A percentile compares a stretch with the other conserved stretches of the same genome.
These are phyloP conservation scores for pig (Sus scrofa) DNA, from an alignment of 2,113 vertebrate species.

Conservation along the genomic window T2T-Sscrofa CM000815.6:121534001-121534500, in stretches of 20 bases:
- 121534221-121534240: not conserved
- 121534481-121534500: not conserved
- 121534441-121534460: not conserved
- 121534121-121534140: not conserved
- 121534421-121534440: not conserved
- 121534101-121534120: not conserved
- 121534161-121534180: not conserved
- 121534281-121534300: not conserved
- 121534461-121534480: not conserved
- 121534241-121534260: not conserved
- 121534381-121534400: not conserved
- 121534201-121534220: not conserved
- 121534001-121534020: not conserved
- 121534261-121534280: not conserved
- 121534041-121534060: not conserved
- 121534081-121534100: not conserved
- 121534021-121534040: conserved; percentile 24
- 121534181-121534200: not conserved
- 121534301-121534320: not conserved
- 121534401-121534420: conserved; percentile 13
- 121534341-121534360: not conserved
- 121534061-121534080: not conserved
- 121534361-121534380: not conserved
- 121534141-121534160: not conserved
- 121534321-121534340: not conserved